A percentile compares a stretch with the other conserved stretches of the same genome.
These are phyloP conservation scores for Passerculus sandwichensis DNA, from an alignment of 2,797 vertebrate genomes.

Conservation along the genomic window DNA sequence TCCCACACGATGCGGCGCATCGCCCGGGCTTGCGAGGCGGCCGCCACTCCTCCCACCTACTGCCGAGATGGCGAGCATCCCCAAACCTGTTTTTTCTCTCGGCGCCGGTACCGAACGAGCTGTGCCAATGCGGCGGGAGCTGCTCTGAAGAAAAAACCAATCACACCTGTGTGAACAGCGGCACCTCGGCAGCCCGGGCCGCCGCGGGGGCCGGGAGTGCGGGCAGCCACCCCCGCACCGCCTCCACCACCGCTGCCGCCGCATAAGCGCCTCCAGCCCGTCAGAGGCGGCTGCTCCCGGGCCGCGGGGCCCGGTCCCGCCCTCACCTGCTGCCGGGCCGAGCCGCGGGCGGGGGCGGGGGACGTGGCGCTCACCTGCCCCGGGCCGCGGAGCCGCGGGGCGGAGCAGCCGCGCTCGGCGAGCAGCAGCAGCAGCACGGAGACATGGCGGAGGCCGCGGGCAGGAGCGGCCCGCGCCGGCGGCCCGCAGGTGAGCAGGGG, in stretches of 20 bases:
- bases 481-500: conserved; percentile 16
- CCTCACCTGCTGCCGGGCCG: conserved; percentile 31
- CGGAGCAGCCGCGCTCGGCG: conserved; percentile 63
- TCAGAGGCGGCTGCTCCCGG: neutral
- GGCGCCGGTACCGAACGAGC: neutral
- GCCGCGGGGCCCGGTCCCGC: neutral
- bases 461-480: neutral
- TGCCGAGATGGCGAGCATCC: neutral
- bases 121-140: neutral
- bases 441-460: conserved; percentile 75
- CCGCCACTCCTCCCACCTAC: neutral
- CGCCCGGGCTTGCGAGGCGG: neutral
- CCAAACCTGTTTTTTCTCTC: neutral
- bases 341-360: neutral
- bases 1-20: neutral
- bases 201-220: neutral
- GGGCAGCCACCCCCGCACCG: neutral
- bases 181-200: neutral
- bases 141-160: neutral
- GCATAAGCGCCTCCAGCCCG: neutral
- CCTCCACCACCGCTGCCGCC: neutral
- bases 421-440: neutral
- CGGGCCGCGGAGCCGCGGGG: conserved; percentile 51
- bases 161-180: neutral
- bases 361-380: conserved; percentile 33